Evolutionary conservation across 2,113 vertebrate species (phyloP).

Genomic region (Chloroceryle aenea): DNA sequence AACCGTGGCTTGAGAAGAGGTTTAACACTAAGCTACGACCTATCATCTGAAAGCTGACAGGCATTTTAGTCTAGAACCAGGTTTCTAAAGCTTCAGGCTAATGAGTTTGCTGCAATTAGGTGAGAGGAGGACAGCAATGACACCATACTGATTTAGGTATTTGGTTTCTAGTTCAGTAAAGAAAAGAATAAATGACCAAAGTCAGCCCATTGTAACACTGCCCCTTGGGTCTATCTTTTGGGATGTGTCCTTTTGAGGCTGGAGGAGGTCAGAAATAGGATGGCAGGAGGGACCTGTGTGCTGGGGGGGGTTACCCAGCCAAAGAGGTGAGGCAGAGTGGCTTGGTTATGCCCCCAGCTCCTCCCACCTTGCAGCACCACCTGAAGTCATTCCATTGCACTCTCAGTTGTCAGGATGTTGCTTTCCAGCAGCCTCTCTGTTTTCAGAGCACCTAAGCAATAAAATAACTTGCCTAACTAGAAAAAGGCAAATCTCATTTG

Average conservation of each 20-base stretch:
- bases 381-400: neutral
- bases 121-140: neutral
- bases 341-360: neutral
- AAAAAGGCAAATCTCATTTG: neutral
- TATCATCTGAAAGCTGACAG: neutral
- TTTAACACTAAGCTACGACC: slow-evolving; percentile 36
- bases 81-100: neutral
- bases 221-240: neutral
- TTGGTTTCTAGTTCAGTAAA: neutral
- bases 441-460: neutral
- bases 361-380: neutral
- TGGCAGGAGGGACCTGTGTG: neutral
- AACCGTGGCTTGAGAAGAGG: neutral
- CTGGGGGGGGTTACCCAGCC: neutral
- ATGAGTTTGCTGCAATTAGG: neutral
- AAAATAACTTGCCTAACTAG: neutral
- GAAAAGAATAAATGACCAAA: neutral
- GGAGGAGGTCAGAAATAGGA: neutral
- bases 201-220: neutral
- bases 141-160: neutral
- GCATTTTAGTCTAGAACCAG: neutral
- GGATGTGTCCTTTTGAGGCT: neutral
- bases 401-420: neutral
- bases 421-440: neutral
- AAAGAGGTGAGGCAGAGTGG: neutral